Conservation (phyloP, 2,888 invertebrate species). For the Dryococelus australis region DNA sequence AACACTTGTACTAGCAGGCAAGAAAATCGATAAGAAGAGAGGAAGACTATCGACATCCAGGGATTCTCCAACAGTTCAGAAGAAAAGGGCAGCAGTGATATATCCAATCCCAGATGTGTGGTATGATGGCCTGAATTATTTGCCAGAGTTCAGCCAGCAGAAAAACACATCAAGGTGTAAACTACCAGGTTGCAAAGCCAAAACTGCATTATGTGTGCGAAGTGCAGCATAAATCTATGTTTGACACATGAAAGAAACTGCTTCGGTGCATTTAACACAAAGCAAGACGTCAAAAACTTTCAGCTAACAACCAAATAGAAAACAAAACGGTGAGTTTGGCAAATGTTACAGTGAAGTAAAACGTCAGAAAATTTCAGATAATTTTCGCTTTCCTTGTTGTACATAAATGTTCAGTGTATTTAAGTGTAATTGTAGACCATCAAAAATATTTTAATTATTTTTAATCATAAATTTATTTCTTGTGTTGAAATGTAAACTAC, state of each 20-base stretch:
- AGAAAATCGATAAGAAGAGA: not conserved
- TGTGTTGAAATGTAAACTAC: no score
- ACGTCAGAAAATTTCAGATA: no score
- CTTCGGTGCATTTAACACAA: not conserved
- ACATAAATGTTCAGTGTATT: no score
- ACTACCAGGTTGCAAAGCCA: not conserved
- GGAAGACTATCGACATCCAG: not conserved
- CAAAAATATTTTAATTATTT: no score
- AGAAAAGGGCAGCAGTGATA: not conserved
- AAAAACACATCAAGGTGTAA: not conserved
- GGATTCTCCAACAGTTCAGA: not conserved
- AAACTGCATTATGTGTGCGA: not conserved
- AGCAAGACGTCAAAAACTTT: no score
- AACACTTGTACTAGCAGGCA: not conserved
- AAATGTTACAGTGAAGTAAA: no score
- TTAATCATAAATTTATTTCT: no score
- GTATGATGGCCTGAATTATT: not conserved
- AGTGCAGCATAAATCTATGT: not conserved
- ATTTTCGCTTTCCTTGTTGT: no score
- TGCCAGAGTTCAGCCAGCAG: not conserved
- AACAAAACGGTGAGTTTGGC: no score
- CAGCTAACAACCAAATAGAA: no score
- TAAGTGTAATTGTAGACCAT: no score
- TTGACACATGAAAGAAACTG: not conserved
- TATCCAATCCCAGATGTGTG: not conserved